A percentile compares a stretch with the other conserved stretches of the same genome.
phyloP scores from a whole-genome alignment of 1,140 invertebrate genomes.

The Temnothorax nylanderi region DNA sequence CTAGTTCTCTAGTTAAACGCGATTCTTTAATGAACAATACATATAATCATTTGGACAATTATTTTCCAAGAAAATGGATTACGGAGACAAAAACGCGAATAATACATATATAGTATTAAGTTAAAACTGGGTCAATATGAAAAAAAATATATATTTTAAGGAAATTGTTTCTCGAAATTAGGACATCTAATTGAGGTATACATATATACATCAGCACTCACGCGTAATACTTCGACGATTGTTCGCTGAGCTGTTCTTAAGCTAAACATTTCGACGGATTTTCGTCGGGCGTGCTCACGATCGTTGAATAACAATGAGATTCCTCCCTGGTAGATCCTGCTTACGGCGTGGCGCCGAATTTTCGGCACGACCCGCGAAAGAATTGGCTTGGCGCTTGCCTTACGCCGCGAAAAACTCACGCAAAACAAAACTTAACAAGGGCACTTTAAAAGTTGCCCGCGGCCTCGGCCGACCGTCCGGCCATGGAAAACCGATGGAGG shows the following conservation, averaged over 20 bases:
- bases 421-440: slow-evolving; percentile 64
- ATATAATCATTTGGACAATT: neutral
- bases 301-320: slow-evolving; percentile 43
- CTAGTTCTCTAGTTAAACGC: neutral
- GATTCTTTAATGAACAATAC: neutral
- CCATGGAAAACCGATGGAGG: slow-evolving; percentile 18
- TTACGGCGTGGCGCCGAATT: slow-evolving; percentile 24
- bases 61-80: neutral
- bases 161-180: neutral
- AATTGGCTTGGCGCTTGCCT: neutral
- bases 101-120: neutral
- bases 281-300: slow-evolving; percentile 31
- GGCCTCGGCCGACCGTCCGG: neutral
- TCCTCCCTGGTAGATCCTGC: slow-evolving; percentile 3
- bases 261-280: slow-evolving; percentile 62
- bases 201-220: slow-evolving; percentile 1
- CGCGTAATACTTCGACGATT: slow-evolving; percentile 6
- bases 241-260: slow-evolving; percentile 49
- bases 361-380: slow-evolving; percentile 35
- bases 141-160: neutral
- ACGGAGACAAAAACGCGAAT: neutral
- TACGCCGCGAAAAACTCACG: slow-evolving; percentile 28
- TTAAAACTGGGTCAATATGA: neutral
- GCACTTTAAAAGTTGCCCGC: slow-evolving; percentile 64
- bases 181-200: neutral